Base-by-base conservation (phyloP, 2,113 vertebrate species). In the Microcebus murinus region DNA sequence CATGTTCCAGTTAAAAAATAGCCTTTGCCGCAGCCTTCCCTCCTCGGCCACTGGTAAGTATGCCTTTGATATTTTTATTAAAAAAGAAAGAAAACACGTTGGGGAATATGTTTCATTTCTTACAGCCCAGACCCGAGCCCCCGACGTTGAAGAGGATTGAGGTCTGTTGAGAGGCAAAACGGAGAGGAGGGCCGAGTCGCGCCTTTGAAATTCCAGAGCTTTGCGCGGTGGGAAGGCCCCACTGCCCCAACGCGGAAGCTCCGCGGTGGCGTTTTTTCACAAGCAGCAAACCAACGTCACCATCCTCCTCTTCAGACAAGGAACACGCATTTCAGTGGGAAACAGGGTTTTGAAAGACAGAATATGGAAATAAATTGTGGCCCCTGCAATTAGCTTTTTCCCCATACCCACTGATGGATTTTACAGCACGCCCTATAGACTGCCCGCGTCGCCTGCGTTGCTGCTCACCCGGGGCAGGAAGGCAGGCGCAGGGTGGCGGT, bases 1-100 rank as follows among this genome's bases (percentile, higher is more conserved):
- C 98, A 93, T 98, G 98, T 99, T 98, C 98, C 97, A 97, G 98
- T 98, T 98, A 98, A 98, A 98, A 99, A 99, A 99, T 98, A 98
- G 98, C 97, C 97, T 98, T 96, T 65, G 94, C 97, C 0, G 0
- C 97, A 94, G 96, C 97, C 97, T 97, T 98, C 88, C 86, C 48
- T 98, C 94, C 84, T 97, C 97, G 90, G 97, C 98, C 98, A 98
- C 98, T 97, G 98, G 98, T 98, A 97, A 98, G 91, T 95, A 97
- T 93, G 87, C 96, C 98, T 99, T 99, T 98, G 97, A 99, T 98
- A 98, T 98, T 97, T 98, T 98, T 98, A 98, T 98, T 98, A 98
- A 98, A 98, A 98, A 98, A 82, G 94, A 98, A 98, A 98, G 95
- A 98, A 98, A 98, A 98, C 92, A 97, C 96, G 95, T 98, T 96